phyloP scores from a whole-genome alignment of 2,113 vertebrate species.

The Ciconia maguari region DNA sequence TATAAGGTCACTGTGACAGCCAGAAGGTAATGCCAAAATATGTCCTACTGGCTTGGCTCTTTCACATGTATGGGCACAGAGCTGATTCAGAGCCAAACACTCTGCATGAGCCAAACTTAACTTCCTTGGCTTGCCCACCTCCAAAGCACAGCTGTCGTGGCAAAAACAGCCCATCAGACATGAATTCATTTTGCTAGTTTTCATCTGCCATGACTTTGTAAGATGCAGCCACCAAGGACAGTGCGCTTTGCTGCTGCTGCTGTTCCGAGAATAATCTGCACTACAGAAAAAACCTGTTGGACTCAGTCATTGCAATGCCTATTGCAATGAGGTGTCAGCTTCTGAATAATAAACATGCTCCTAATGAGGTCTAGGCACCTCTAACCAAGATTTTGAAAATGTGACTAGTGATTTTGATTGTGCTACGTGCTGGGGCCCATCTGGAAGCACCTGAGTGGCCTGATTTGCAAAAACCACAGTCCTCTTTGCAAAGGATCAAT shows the following conservation, averaged over 20 bases:
- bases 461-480: background rate
- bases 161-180: conserved; percentile 54
- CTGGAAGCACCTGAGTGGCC: background rate
- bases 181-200: conserved; percentile 57
- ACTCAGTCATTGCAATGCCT: background rate
- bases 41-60: conserved; percentile 43
- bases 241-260: conserved; percentile 21
- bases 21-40: conserved; percentile 58
- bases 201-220: conserved; percentile 68
- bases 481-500: background rate
- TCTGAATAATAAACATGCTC: conserved; percentile 14
- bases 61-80: conserved; percentile 12
- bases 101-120: conserved; percentile 49
- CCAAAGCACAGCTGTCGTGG: conserved; percentile 57
- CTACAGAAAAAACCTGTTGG: background rate
- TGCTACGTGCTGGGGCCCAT: background rate
- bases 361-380: conserved; percentile 12
- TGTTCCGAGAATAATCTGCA: conserved; percentile 4
- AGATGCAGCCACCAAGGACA: conserved; percentile 60
- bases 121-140: conserved; percentile 53
- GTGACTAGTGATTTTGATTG: background rate
- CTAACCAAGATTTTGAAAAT: conserved; percentile 6
- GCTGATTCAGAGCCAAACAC: conserved; percentile 23
- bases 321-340: background rate
- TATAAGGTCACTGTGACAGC: conserved; percentile 61